A percentile compares a stretch with the other conserved stretches of the same genome.
These are phyloP conservation scores for Eublepharis macularius DNA, from an alignment of 2,113 vertebrate species.

Conservation along the genomic window DNA sequence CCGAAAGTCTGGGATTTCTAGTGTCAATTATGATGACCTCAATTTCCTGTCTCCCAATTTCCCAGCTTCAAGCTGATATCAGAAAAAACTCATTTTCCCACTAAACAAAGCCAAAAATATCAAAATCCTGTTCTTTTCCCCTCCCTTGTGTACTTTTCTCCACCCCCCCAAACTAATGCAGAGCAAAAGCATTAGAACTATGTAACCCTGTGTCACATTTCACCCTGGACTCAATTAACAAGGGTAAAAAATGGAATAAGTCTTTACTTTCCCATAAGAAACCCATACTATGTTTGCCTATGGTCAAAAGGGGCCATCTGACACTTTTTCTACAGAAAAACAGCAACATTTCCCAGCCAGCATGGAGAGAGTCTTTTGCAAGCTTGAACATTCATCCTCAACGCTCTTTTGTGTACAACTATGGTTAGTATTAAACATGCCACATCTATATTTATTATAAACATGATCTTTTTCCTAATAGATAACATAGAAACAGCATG, in stretches of 20 bases:
- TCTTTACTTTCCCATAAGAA: conserved; percentile 76
- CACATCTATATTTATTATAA: neutral
- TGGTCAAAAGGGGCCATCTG: conserved; percentile 44
- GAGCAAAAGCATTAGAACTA: conserved; percentile 65
- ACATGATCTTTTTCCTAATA: too few species aligned
- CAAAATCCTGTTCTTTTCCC: conserved; percentile 49
- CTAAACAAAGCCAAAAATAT: conserved; percentile 63
- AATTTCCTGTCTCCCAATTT: conserved; percentile 41
- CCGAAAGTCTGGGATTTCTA: accelerated
- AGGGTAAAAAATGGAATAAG: conserved; percentile 76
- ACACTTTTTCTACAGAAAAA: conserved; percentile 33
- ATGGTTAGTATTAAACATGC: neutral
- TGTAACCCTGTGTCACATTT: conserved; percentile 73
- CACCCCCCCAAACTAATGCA: conserved; percentile 40
- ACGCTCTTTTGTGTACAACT: neutral
- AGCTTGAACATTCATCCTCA: accelerated
- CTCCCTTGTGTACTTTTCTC: conserved; percentile 17
- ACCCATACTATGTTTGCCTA: conserved; percentile 43
- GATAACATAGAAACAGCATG: too few species aligned
- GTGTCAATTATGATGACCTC: conserved; percentile 36
- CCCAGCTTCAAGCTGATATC: conserved; percentile 46
- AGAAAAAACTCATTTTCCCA: conserved; percentile 22
- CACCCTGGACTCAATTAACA: conserved; percentile 72
- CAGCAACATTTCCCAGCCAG: conserved; percentile 43
- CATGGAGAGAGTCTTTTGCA: conserved; percentile 34